Base-by-base conservation (phyloP, 2,888 invertebrate genomes). In the Tethea ocularis region DNA sequence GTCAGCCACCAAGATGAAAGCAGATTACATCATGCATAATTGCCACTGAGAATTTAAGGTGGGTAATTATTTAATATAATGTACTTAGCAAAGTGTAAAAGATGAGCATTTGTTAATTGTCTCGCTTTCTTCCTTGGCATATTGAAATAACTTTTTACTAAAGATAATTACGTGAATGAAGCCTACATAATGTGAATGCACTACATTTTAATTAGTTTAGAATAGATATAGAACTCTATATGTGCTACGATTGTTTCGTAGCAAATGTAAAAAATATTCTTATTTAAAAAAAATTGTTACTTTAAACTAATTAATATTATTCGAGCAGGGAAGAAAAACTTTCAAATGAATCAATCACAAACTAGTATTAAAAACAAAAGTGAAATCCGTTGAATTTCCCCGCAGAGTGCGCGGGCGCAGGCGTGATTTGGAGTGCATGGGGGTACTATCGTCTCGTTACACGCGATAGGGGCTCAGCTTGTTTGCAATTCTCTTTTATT, bases 391-490 rank as follows among this genome's bases (percentile, higher is more conserved):
- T 68, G 57, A 73, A 74, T 80, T 84, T 84, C 75, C 77, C 78
- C 76, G 74, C 63, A 66, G 69, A 56, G 56, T 60, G 67, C 58
- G 62, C 68, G 61, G 63, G 67, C 62, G 64, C 46, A n/a, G 46
- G 46, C 46, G 71, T 68, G 73, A 75, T 79, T 76, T 67, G 62
- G 68, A 70, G 61, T 62, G 65, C 69, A 89, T 91, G 77, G 79
- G 91, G 91, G 91, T 78, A 36, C 73, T 89, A 91, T 91, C 87
- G 62, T 71, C 77, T 83, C 64, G 80, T 83, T 83, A 78, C 68
- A 65, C 59, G 59, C 58, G 71, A 87, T 89, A 80, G 87, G 89
- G 89, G 91, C 60, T 68, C 63, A 66, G 68, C 80, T 74, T 57
- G 69, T 78, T 78, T 73, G 66, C 68, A 64, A 68, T 66, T 64